Evolutionary conservation across 2,888 invertebrate genomes (phyloP).

Genomic region (Eupsilia transversa): DNA sequence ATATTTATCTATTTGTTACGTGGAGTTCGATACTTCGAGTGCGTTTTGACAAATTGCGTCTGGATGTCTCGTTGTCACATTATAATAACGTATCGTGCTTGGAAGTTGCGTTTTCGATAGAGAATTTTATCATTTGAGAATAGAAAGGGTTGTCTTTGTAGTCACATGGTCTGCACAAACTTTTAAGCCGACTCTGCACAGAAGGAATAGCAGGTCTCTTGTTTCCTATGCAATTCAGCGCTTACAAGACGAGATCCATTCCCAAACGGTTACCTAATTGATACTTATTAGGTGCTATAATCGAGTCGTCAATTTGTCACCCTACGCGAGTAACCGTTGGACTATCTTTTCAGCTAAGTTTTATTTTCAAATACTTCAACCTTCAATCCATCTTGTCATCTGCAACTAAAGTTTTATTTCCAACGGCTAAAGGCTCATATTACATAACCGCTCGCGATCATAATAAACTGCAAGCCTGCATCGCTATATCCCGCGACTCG

Average conservation of each 20-base stretch:
- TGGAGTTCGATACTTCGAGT: conserved; percentile 51
- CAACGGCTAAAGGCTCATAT: neutral
- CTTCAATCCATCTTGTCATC: neutral
- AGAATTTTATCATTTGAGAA: conserved; percentile 68
- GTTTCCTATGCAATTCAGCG: neutral
- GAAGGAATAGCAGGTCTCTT: too few relatives aligned
- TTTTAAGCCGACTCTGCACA: neutral
- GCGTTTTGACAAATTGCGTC: conserved; percentile 63
- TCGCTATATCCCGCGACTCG: conserved; percentile 23
- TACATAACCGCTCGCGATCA: neutral
- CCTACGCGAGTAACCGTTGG: too few relatives aligned
- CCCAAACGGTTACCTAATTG: neutral
- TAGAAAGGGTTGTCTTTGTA: conserved; percentile 31
- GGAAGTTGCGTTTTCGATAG: conserved; percentile 67
- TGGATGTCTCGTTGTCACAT: conserved; percentile 52
- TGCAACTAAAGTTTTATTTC: conserved; percentile 3
- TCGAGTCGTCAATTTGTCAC: too few relatives aligned
- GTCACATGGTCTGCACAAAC: neutral
- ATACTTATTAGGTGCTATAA: neutral
- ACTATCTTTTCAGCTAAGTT: neutral
- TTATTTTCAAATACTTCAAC: too few relatives aligned
- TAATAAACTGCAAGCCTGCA: conserved; percentile 26
- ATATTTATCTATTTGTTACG: conserved; percentile 51
- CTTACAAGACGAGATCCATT: neutral
- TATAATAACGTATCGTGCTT: conserved; percentile 49